These are phyloP conservation scores for Psylliodes chrysocephalus DNA, from an alignment of 2,888 invertebrate species.

Conservation along the genomic window DNA sequence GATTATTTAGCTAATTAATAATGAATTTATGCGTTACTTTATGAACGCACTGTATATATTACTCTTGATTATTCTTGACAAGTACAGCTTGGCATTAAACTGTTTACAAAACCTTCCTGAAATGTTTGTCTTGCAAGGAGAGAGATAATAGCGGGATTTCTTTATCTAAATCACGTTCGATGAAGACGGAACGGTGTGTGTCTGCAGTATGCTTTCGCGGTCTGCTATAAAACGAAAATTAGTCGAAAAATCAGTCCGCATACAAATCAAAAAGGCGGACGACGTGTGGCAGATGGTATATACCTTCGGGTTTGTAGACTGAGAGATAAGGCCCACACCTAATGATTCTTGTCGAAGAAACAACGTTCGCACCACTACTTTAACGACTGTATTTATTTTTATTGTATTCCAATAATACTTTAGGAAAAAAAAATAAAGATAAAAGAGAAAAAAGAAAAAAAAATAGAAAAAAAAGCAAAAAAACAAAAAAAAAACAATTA, in stretches of 20 bases:
- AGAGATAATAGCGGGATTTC: not conserved
- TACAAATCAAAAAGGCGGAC: conserved; percentile 24
- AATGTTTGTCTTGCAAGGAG: not conserved
- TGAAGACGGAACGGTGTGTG: not conserved
- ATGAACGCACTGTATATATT: too few relatives aligned
- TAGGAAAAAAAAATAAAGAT: too few relatives aligned
- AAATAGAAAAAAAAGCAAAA: too few relatives aligned
- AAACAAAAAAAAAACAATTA: too few relatives aligned
- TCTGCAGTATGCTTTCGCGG: not conserved
- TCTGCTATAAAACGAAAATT: conserved; percentile 22
- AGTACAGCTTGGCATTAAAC: too few relatives aligned
- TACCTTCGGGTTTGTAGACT: not conserved
- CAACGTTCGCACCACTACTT: conserved; percentile 4
- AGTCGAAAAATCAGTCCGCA: conserved; percentile 26
- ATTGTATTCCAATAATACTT: too few relatives aligned
- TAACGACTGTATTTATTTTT: too few relatives aligned
- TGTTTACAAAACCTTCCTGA: too few relatives aligned
- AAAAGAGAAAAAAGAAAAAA: too few relatives aligned
- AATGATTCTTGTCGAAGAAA: conserved; percentile 4
- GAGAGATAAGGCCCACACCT: conserved; percentile 19
- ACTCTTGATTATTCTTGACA: too few relatives aligned
- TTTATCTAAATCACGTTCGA: conserved; percentile 9
- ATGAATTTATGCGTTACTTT: too few relatives aligned
- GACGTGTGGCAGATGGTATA: conserved; percentile 24
- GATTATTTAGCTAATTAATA: too few relatives aligned